Base-by-base conservation (phyloP, 2,888 invertebrate species). In the Glyphotaelius pellucidus region DNA sequence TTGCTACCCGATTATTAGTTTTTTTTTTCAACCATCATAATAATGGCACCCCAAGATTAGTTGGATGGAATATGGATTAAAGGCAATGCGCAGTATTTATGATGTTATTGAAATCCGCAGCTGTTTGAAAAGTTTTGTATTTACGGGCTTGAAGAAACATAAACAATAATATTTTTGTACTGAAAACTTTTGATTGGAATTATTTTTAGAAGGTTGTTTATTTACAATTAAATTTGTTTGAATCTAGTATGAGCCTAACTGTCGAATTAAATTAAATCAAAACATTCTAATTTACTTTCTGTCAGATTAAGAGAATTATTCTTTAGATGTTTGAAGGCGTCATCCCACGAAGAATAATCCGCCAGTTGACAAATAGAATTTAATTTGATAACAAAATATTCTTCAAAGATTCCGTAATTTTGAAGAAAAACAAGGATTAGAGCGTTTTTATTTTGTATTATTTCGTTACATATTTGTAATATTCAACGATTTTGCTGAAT, bases 11-110 rank as follows among this genome's bases (percentile, higher is more conserved):
- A 42, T 30, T 86, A 42, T 19, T 25, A 85, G 3, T 47, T 25
- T 85, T 38, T 85, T 38, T 85, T 42, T 86, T 86, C n/a, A 86
- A n/a, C 42, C 35, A 31, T 30, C 47, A 86, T 25, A n/a, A 86
- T 30, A 86, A 86, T 25, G 35, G 42, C 42, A n/a, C 67, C 67
- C 25, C 7, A 67, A 1, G 67, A 67, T 67, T 67, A 67, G n/a
- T 67, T 67, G 25, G 25, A n/a, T 1, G 9, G 9, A 67, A 25
- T n/a, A 67, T 67, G 67, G 67, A 67, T 67, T 67, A 67, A 25
- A n/a, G n/a, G 67, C 25, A 67, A 67, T 67, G 7, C 67, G 9
- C 67, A 67, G 67, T 25, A 67, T 19, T 52, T 52, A 25, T 9
- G 19, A 67, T 67, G 1, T 25, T 67, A 67, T n/a, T n/a, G 67